phyloP scores from a whole-genome alignment of 2,797 vertebrate species.

The Hypotaenidia okinawae region DNA sequence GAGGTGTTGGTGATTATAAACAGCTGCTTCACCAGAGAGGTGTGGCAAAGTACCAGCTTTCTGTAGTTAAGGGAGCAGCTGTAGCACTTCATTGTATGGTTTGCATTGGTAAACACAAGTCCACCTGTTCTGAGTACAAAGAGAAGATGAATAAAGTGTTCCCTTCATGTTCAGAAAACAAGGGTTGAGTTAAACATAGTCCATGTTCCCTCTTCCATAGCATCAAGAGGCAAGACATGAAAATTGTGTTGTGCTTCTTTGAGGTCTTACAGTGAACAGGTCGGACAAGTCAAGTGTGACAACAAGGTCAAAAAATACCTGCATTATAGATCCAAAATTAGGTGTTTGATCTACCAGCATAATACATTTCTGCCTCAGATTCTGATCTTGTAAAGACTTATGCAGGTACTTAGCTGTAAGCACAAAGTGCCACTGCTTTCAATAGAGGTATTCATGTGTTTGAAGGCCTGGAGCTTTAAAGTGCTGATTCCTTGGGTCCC shows the following conservation, averaged over 20 bases:
- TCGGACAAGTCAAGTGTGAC: neutral
- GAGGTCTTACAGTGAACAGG: neutral
- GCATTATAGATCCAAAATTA: neutral
- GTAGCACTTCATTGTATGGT: neutral
- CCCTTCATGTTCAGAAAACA: neutral
- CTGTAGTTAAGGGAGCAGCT: neutral
- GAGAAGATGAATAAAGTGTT: neutral
- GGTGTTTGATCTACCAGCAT: neutral
- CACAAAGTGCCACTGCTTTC: neutral
- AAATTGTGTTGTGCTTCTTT: neutral
- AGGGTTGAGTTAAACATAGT: neutral
- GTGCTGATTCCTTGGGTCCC: neutral
- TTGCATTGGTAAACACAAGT: neutral
- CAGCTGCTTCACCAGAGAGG: neutral
- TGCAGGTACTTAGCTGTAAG: neutral
- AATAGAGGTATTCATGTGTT: neutral
- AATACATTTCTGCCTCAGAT: neutral
- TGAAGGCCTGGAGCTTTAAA: constrained; percentile 27
- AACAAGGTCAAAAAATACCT: neutral
- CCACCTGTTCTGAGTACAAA: neutral
- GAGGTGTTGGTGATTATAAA: neutral
- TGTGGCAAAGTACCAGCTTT: neutral
- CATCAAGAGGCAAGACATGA: neutral
- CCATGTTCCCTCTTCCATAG: neutral
- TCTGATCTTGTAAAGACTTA: neutral